Percentiles rank a stretch among this genome's conserved stretches.
phyloP scores from a whole-genome alignment of 2,113 vertebrate species.

The Brachionichthys hirsutus region DNA sequence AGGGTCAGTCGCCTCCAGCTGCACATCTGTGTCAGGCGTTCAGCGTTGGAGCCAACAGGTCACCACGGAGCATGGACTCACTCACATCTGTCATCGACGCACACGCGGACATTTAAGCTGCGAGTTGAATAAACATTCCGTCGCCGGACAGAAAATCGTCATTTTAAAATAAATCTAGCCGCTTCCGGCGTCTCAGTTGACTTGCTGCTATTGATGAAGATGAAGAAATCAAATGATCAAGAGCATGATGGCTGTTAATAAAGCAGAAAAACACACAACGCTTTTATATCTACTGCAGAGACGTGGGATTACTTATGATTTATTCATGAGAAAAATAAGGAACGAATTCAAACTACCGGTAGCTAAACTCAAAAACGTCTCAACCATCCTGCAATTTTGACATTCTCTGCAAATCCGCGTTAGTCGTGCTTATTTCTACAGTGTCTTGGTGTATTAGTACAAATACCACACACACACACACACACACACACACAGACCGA shows the following conservation, averaged over 20 bases:
- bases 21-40: constrained; percentile 47
- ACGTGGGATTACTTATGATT: not conserved
- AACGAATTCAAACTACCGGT: constrained; percentile 4
- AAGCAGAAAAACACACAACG: not conserved
- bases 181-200: no score
- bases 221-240: no score
- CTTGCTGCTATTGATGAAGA: no score
- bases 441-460: constrained; percentile 10
- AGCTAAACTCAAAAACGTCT: not conserved
- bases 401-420: constrained; percentile 23
- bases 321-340: constrained; percentile 11
- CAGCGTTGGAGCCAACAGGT: constrained; percentile 42
- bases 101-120: constrained; percentile 13
- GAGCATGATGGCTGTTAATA: no score
- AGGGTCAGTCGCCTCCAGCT: constrained; percentile 52
- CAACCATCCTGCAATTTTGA: constrained; percentile 14
- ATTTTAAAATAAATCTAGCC: no score
- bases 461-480: constrained; percentile 21
- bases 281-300: constrained; percentile 10
- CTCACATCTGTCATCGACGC: not conserved
- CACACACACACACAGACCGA: constrained; percentile 47
- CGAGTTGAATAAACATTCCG: no score
- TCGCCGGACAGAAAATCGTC: no score
- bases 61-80: constrained; percentile 6
- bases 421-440: constrained; percentile 21